These are phyloP conservation scores for Drosophila littoralis DNA, from an alignment of 1,140 invertebrate species.

Conservation along the genomic window DNA sequence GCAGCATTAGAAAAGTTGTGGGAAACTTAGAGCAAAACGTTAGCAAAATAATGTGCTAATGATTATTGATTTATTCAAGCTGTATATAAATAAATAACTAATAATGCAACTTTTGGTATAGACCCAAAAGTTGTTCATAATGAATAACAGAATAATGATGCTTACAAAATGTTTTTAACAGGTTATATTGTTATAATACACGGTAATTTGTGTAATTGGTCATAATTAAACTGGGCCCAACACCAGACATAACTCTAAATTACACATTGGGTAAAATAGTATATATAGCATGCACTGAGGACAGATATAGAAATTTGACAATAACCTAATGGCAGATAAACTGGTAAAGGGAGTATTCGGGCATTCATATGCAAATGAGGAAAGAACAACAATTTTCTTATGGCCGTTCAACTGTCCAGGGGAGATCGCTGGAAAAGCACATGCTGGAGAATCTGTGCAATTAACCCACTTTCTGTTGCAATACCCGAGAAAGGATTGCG, in stretches of 20 bases:
- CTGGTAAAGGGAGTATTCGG: too few species aligned
- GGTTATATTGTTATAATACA: not conserved
- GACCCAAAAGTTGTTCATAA: too few species aligned
- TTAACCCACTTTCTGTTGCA: conserved; percentile 3
- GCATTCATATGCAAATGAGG: too few species aligned
- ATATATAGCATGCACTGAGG: not conserved
- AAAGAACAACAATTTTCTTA: too few species aligned
- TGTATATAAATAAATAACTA: not conserved
- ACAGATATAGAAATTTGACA: too few species aligned
- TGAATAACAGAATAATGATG: not conserved
- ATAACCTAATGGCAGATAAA: too few species aligned
- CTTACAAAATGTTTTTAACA: not conserved
- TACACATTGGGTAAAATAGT: not conserved
- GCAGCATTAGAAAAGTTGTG: conserved; percentile 32
- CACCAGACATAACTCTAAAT: too few species aligned
- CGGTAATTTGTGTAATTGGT: not conserved
- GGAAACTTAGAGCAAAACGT: not conserved
- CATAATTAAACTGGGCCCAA: too few species aligned
- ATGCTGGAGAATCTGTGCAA: not conserved
- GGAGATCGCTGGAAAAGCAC: too few species aligned
- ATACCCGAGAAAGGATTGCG: not conserved
- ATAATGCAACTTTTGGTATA: not conserved
- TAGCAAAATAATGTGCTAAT: not conserved
- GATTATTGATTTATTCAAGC: conserved; percentile 4
- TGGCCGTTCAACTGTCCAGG: too few species aligned